These are phyloP conservation scores for Spialia ferax DNA, from an alignment of 2,888 invertebrate species.

Conservation along the genomic window DNA sequence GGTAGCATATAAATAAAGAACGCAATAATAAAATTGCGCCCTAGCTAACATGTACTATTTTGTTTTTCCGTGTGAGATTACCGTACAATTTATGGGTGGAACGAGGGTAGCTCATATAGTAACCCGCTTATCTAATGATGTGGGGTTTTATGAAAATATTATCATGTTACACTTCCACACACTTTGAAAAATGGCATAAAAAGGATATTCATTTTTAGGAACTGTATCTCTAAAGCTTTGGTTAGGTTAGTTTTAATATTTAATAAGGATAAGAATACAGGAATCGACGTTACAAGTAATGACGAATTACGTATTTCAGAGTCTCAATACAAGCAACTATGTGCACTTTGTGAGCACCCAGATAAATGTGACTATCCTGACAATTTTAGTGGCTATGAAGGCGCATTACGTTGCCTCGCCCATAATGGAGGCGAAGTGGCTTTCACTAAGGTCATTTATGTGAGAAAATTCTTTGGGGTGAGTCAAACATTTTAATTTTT, in stretches of 20 bases:
- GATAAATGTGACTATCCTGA: constrained; percentile 93
- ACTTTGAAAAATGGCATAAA: too few relatives aligned
- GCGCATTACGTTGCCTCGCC: constrained; percentile 93
- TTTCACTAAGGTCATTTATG: constrained; percentile 94
- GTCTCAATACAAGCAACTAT: constrained; percentile 91
- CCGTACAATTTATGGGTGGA: constrained; percentile 25
- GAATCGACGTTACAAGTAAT: too few relatives aligned
- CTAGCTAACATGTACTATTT: background rate
- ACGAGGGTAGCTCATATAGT: background rate
- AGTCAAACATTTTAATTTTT: constrained; percentile 49
- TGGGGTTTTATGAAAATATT: background rate
- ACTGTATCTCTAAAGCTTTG: too few relatives aligned
- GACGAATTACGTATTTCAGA: constrained; percentile 73
- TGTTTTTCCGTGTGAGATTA: constrained; percentile 12
- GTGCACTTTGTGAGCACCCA: constrained; percentile 92
- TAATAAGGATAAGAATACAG: too few relatives aligned
- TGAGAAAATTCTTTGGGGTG: constrained; percentile 93
- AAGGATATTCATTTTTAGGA: too few relatives aligned
- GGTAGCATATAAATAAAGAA: constrained; percentile 23
- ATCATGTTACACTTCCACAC: too few relatives aligned
- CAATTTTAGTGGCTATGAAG: constrained; percentile 94
- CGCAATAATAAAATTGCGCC: constrained; percentile 20
- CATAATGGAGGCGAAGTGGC: constrained; percentile 95
- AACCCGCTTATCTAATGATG: background rate
- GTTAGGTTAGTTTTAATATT: too few relatives aligned